phyloP scores from a whole-genome alignment of 2,113 vertebrate species.

The Thomomys bottae region DNA sequence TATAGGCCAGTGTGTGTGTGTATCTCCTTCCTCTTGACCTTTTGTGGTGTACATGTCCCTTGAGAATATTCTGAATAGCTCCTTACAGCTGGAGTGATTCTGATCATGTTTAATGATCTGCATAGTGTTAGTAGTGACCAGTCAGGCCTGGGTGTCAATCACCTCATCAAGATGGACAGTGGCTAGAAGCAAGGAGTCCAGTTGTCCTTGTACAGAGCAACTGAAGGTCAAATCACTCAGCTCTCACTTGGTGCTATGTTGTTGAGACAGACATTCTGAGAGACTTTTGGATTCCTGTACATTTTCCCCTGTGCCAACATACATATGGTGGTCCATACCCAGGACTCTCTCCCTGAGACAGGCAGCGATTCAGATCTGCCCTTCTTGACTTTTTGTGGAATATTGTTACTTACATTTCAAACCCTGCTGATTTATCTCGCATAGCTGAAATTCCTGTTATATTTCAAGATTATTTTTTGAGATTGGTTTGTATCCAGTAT shows the following conservation, averaged over 20 bases:
- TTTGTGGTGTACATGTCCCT: background rate
- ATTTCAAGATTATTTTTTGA: background rate
- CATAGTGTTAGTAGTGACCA: background rate
- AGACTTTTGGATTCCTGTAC: background rate
- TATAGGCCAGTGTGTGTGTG: too few relatives aligned
- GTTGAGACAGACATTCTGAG: background rate
- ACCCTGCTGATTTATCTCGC: background rate
- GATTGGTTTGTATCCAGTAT: background rate
- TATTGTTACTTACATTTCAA: slow-evolving; percentile 27
- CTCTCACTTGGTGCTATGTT: background rate
- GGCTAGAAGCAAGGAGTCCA: background rate
- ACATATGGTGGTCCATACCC: background rate
- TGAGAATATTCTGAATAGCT: background rate
- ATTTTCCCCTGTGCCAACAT: background rate
- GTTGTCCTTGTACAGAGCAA: background rate
- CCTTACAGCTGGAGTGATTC: background rate
- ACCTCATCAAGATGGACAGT: background rate
- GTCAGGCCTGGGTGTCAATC: background rate
- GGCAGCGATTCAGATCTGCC: background rate
- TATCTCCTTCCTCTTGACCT: background rate
- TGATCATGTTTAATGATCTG: background rate
- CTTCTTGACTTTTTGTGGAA: background rate
- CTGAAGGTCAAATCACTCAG: too few relatives aligned
- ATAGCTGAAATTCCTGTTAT: slow-evolving; percentile 32
- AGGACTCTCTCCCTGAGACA: background rate